phyloP scores from a whole-genome alignment of 2,113 vertebrate genomes.

The Datnioides undecimradiatus region DNA sequence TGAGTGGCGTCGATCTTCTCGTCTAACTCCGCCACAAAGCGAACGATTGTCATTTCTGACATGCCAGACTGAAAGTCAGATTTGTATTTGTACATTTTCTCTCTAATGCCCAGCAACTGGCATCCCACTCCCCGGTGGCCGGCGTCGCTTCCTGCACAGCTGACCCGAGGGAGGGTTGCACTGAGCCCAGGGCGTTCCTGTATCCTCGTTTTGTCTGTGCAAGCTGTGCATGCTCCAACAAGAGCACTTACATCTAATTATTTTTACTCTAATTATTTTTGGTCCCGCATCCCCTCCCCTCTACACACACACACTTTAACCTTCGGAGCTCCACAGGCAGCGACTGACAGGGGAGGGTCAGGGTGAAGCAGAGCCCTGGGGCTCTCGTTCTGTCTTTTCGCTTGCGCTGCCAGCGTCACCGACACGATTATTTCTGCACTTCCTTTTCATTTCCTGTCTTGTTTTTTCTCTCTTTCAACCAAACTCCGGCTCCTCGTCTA shows the following conservation, averaged over 20 bases:
- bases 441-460: slow-evolving; percentile 41
- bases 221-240: slow-evolving; percentile 64
- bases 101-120: not conserved
- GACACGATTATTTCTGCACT: slow-evolving; percentile 56
- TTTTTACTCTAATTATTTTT: slow-evolving; percentile 83
- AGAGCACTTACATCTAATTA: slow-evolving; percentile 75
- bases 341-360: slow-evolving; percentile 52
- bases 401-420: slow-evolving; percentile 47
- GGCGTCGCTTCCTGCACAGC: slow-evolving; percentile 3
- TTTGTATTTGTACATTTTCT: slow-evolving; percentile 3
- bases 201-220: slow-evolving; percentile 48
- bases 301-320: slow-evolving; percentile 55
- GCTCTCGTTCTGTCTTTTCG: slow-evolving; percentile 62
- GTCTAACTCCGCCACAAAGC: not conserved
- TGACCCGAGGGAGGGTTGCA: slow-evolving; percentile 42
- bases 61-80: not conserved
- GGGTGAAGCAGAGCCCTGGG: slow-evolving; percentile 68
- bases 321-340: slow-evolving; percentile 63
- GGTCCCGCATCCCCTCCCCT: slow-evolving; percentile 12
- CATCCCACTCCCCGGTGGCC: slow-evolving; percentile 11
- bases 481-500: slow-evolving; percentile 16
- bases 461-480: not conserved
- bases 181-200: slow-evolving; percentile 39
- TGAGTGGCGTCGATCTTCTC: not conserved
- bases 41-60: not conserved